A percentile compares a stretch with the other conserved stretches of the same genome.
These are phyloP conservation scores for Passer montanus DNA, from an alignment of 2,113 vertebrate species.

Conservation along the genomic window DNA sequence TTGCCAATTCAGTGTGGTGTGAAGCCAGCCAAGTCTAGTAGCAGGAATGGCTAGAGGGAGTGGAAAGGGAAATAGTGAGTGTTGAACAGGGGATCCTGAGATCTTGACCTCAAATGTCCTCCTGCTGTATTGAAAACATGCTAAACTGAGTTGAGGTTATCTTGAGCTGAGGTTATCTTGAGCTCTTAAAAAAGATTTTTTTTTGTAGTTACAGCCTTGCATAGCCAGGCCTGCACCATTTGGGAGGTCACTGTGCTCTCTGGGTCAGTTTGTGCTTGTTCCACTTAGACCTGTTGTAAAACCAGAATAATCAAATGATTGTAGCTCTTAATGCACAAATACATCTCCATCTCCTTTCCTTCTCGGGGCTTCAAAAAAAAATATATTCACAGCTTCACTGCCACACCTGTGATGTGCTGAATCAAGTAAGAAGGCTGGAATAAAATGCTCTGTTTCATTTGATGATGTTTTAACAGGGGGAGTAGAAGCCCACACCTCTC, in stretches of 20 bases:
- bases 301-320: background rate
- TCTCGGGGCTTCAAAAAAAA: background rate
- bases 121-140: background rate
- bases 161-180: background rate
- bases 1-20: background rate
- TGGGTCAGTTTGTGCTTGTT: background rate
- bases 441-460: background rate
- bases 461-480: background rate
- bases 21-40: background rate
- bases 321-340: background rate
- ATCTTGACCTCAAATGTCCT: background rate
- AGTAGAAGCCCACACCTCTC: slow-evolving; percentile 5
- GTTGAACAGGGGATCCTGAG: background rate
- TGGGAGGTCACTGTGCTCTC: background rate
- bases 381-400: background rate
- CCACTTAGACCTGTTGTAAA: background rate
- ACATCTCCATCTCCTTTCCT: background rate
- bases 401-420: background rate
- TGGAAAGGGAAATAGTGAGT: background rate
- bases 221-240: background rate
- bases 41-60: background rate
- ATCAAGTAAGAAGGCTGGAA: background rate
- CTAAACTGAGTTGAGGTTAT: background rate
- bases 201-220: background rate
- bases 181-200: background rate